These are phyloP conservation scores for Trididemnum miniatum DNA, from an alignment of 23 tunicate species.

Conservation along the genomic window DNA sequence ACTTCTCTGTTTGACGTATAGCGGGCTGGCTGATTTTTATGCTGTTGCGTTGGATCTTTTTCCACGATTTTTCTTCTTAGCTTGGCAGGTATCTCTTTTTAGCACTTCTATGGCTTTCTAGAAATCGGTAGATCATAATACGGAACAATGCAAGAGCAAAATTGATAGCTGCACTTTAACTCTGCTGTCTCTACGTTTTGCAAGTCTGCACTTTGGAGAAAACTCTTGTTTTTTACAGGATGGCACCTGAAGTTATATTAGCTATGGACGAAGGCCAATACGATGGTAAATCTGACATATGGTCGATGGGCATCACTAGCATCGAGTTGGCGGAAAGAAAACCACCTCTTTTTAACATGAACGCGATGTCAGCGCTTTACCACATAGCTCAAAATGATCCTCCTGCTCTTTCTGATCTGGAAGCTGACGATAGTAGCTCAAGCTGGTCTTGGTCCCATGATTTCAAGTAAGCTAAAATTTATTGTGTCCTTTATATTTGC, in stretches of 20 bases:
- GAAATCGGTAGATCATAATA: too few relatives aligned
- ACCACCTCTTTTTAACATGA: conserved; percentile 95
- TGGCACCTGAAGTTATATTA: conserved; percentile 96
- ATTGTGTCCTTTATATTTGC: too few relatives aligned
- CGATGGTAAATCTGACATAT: conserved; percentile 93
- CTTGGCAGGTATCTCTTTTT: too few relatives aligned
- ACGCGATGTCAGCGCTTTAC: conserved; percentile 95
- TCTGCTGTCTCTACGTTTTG: too few relatives aligned
- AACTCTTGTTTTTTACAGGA: conserved; percentile 52
- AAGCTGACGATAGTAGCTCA: conserved; percentile 38
- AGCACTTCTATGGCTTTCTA: too few relatives aligned
- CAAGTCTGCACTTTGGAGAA: background rate
- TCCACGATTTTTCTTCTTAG: too few relatives aligned
- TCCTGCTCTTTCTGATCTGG: conserved; percentile 64
- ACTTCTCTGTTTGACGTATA: too few relatives aligned
- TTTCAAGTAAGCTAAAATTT: conserved; percentile 65
- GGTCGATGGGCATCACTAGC: conserved; percentile 96
- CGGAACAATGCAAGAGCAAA: too few relatives aligned
- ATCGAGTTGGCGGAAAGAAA: conserved; percentile 91
- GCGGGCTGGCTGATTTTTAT: too few relatives aligned
- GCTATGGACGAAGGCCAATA: conserved; percentile 99
- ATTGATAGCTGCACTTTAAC: too few relatives aligned
- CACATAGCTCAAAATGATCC: conserved; percentile 97
- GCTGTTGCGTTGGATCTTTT: too few relatives aligned
- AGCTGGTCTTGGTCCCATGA: conserved; percentile 68